Evolutionary conservation across 2,888 invertebrate species (phyloP).

Genomic region (Stegana nigrithorax): DNA sequence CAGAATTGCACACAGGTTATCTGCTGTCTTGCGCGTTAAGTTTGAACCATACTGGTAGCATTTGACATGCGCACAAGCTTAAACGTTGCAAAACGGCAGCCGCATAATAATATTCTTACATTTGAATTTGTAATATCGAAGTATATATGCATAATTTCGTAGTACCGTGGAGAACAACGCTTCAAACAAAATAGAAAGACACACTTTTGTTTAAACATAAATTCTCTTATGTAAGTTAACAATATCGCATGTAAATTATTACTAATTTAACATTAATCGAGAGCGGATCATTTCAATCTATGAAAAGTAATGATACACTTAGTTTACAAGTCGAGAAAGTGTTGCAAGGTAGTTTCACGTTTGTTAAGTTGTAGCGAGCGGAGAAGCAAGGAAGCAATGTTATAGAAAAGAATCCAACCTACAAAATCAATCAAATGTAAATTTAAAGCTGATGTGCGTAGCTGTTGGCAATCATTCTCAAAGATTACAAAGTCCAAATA

Average conservation of each 20-base stretch:
- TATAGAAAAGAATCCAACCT: background rate
- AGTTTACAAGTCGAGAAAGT: no score
- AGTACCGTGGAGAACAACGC: background rate
- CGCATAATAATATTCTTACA: no score
- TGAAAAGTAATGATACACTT: background rate
- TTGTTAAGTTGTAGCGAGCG: background rate
- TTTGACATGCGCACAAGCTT: no score
- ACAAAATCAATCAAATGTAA: background rate
- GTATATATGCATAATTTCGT: no score
- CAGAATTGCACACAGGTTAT: no score
- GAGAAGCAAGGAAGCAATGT: background rate
- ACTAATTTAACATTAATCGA: conserved; percentile 1
- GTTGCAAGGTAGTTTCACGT: background rate
- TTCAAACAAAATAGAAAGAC: background rate
- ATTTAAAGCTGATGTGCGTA: no score
- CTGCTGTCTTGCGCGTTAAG: no score
- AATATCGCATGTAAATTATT: conserved; percentile 5
- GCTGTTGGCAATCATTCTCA: no score
- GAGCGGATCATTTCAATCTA: background rate
- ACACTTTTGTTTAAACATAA: conserved; percentile 5
- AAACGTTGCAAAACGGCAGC: no score
- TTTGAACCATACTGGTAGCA: no score
- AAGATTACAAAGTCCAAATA: no score
- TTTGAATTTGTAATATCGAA: no score
- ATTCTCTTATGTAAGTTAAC: background rate